Evolutionary conservation across 2,113 vertebrate species (phyloP).

Genomic region (Siphamia tubifer): DNA sequence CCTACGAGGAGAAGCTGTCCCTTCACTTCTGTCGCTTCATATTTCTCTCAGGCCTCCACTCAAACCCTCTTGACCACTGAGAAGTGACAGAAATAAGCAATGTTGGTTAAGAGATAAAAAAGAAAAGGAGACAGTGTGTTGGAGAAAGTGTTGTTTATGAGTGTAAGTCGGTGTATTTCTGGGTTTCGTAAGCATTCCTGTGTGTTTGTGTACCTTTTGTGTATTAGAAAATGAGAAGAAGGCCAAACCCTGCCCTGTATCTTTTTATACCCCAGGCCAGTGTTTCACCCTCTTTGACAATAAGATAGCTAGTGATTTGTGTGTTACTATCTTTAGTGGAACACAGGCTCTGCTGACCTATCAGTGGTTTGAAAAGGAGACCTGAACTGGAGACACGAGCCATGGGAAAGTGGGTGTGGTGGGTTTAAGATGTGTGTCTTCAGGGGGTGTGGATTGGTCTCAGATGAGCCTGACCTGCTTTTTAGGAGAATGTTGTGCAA

Average conservation of each 20-base stretch:
- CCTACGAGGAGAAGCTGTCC: constrained; percentile 17
- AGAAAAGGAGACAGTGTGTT: neutral
- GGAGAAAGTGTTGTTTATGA: neutral
- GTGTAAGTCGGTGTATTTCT: neutral
- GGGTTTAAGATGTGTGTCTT: constrained; percentile 1
- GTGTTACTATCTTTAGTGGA: constrained; percentile 55
- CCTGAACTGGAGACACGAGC: constrained; percentile 11
- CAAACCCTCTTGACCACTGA: neutral
- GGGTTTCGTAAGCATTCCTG: constrained; percentile 23
- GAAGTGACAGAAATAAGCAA: neutral
- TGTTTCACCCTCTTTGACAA: constrained; percentile 36
- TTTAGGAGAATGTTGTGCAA: constrained; percentile 38
- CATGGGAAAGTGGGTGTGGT: constrained; percentile 3
- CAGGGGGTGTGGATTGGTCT: constrained; percentile 25
- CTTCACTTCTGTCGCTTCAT: constrained; percentile 7
- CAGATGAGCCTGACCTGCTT: constrained; percentile 57
- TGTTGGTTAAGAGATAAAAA: neutral
- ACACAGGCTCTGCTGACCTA: constrained; percentile 39
- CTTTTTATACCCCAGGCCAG: constrained; percentile 2
- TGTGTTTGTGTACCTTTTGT: neutral
- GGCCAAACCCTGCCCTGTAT: constrained; percentile 18
- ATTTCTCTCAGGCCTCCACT: constrained; percentile 15
- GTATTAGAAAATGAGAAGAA: neutral
- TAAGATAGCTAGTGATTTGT: constrained; percentile 57
- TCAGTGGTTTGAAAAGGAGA: constrained; percentile 34